These are phyloP conservation scores for Paracanthobrama guichenoti DNA, from an alignment of 2,113 vertebrate species.

Conservation along the genomic window DNA sequence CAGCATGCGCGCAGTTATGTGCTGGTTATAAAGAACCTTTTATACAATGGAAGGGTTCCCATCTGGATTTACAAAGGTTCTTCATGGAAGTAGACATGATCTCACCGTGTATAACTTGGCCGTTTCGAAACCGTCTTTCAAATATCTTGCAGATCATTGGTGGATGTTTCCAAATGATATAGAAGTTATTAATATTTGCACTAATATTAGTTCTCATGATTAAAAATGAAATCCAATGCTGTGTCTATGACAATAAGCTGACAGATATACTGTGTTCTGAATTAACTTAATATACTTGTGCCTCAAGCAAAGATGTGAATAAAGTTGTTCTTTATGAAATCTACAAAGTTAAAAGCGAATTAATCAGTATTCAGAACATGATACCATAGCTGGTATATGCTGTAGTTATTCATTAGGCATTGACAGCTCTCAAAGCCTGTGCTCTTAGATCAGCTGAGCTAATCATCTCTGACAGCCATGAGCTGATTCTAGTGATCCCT, in stretches of 20 bases:
- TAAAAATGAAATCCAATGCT: background rate
- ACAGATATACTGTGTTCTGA: background rate
- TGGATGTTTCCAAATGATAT: background rate
- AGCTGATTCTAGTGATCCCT: constrained; percentile 59
- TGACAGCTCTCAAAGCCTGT: constrained; percentile 53
- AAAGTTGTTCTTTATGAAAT: constrained; percentile 1
- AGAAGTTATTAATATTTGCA: background rate
- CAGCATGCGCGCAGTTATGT: no score
- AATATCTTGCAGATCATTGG: background rate
- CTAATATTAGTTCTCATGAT: background rate
- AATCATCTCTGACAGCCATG: constrained; percentile 61
- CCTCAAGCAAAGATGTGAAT: background rate
- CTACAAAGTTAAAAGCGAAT: constrained; percentile 24
- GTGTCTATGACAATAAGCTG: background rate
- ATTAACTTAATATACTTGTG: background rate
- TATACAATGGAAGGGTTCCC: no score
- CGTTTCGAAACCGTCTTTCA: background rate
- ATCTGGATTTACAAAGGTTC: no score
- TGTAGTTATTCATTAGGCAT: constrained; percentile 66
- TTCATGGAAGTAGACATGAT: no score
- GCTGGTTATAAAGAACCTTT: no score
- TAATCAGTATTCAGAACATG: constrained; percentile 46
- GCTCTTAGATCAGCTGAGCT: constrained; percentile 61
- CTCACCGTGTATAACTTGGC: no score
- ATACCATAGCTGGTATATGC: constrained; percentile 40